Conservation (phyloP, 1,140 invertebrate species). For the Lordiphosa collinella region DNA sequence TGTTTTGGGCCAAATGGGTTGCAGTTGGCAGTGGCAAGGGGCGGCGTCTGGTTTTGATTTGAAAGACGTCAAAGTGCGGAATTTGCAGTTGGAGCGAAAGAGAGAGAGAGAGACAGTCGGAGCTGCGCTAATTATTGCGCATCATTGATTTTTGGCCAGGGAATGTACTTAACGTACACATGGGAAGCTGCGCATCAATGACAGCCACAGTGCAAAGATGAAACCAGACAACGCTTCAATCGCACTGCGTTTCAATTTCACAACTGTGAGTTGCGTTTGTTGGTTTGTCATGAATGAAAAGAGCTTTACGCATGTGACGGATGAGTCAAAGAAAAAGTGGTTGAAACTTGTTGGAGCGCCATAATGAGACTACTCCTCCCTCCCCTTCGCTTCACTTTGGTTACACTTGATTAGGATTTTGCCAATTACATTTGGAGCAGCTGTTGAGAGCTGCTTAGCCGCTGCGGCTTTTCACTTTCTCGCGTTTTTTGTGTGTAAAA, state of each 20-base stretch:
- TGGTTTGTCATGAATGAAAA: conserved; percentile 64
- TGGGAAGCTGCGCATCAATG: conserved; percentile 45
- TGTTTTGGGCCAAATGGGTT: conserved; percentile 8
- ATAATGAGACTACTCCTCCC: conserved; percentile 26
- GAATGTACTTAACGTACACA: background rate
- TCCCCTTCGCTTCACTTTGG: conserved; percentile 19
- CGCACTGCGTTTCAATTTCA: conserved; percentile 51
- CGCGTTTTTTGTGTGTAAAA: conserved; percentile 27
- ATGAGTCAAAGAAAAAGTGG: conserved; percentile 8
- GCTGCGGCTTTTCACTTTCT: conserved; percentile 50
- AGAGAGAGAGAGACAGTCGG: conserved; percentile 19
- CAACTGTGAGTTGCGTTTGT: too few relatives aligned
- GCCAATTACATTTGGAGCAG: conserved; percentile 67
- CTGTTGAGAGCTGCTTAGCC: conserved; percentile 45
- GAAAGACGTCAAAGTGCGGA: conserved; percentile 37
- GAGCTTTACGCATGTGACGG: conserved; percentile 38
- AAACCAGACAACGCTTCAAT: conserved; percentile 16
- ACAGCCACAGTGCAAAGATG: conserved; percentile 43
- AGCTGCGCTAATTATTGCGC: conserved; percentile 70
- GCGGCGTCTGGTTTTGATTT: conserved; percentile 43
- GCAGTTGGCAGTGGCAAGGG: conserved; percentile 16
- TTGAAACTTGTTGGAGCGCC: conserved; percentile 15
- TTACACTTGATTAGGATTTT: conserved; percentile 69
- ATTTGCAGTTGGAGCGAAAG: background rate
- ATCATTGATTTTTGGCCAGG: conserved; percentile 50